These are phyloP conservation scores for Dermochelys coriacea DNA, from an alignment of 2,797 vertebrate species.

Conservation along the genomic window DNA sequence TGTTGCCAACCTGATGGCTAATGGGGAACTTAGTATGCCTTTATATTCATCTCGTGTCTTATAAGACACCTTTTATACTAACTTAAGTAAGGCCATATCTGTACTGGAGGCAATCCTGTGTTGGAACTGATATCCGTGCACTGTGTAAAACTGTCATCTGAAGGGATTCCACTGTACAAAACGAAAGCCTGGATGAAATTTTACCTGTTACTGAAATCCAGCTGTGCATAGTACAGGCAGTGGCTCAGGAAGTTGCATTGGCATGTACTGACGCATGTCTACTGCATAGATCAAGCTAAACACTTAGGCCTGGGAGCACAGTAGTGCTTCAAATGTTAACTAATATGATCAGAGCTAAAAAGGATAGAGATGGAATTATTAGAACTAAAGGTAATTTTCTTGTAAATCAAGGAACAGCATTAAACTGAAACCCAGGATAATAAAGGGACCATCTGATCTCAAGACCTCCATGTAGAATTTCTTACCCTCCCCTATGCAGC, in stretches of 20 bases:
- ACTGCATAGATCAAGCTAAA: neutral
- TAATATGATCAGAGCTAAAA: neutral
- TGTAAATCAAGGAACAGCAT: neutral
- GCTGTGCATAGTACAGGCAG: rapidly evolving
- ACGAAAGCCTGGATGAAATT: neutral
- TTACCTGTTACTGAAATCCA: neutral
- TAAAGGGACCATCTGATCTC: neutral
- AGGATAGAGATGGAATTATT: neutral
- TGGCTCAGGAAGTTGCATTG: neutral
- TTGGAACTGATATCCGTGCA: neutral
- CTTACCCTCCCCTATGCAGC: neutral
- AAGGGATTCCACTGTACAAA: neutral
- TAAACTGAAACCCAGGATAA: neutral
- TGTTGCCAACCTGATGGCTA: neutral
- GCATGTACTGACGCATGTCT: neutral
- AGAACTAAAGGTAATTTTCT: neutral
- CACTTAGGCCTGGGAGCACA: neutral
- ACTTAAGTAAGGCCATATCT: neutral
- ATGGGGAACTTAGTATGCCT: neutral
- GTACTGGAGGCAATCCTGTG: neutral
- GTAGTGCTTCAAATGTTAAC: neutral
- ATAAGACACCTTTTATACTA: neutral
- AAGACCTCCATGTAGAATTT: rapidly evolving
- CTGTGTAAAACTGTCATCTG: neutral
- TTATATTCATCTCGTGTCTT: neutral